A percentile compares a stretch with the other conserved stretches of the same genome.
Evolutionary conservation across 2,113 vertebrate species (phyloP).

Genomic region (Pimephales promelas): DNA sequence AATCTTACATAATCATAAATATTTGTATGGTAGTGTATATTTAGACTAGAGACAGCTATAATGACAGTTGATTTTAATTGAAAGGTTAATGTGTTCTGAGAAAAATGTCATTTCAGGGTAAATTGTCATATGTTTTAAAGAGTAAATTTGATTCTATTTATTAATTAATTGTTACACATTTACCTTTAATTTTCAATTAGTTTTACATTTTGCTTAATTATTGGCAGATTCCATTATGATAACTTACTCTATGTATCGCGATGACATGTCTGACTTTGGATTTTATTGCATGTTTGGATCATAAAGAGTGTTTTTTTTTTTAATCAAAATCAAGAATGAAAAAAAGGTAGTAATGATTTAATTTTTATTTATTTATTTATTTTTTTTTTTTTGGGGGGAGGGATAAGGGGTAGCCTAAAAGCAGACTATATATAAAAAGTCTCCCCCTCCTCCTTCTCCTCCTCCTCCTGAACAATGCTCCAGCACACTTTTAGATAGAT

Average conservation of each 20-base stretch:
- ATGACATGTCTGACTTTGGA: not conserved
- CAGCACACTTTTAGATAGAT: constrained; percentile 74
- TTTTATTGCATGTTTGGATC: not conserved
- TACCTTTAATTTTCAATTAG: not conserved
- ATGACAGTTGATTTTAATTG: not conserved
- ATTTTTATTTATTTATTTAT: too few relatives aligned
- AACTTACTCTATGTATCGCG: not conserved
- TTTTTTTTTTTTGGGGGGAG: too few relatives aligned
- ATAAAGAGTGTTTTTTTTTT: not conserved
- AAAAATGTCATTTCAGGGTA: not conserved
- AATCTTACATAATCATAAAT: not conserved
- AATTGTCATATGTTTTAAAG: not conserved
- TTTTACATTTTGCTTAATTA: not conserved
- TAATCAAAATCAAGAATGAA: constrained; percentile 18
- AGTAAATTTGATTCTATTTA: not conserved
- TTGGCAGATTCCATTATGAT: not conserved
- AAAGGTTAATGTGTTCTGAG: not conserved
- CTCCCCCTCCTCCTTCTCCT: constrained; percentile 46
- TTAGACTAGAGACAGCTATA: not conserved
- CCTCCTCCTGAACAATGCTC: constrained; percentile 50
- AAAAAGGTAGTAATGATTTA: constrained; percentile 32
- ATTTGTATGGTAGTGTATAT: not conserved
- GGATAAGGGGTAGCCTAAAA: constrained; percentile 65
- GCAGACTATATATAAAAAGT: constrained; percentile 65
- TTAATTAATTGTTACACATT: not conserved